Percentiles rank a stretch among this genome's conserved stretches.
These are phyloP conservation scores for Heliothis subflexa DNA, from an alignment of 1,140 invertebrate genomes.

Conservation along the genomic window DNA sequence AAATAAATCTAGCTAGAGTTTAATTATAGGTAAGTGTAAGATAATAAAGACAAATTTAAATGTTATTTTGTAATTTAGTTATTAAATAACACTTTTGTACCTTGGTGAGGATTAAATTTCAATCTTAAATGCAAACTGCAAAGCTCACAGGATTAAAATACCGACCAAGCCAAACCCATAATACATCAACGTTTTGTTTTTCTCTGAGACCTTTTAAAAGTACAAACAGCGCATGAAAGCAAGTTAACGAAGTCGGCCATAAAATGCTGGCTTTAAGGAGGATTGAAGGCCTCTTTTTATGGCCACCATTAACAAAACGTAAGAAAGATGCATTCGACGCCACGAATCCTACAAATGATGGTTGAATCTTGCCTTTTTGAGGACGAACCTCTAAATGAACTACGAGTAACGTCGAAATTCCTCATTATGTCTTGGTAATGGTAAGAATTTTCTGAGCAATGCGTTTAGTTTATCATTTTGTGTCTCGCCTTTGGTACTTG, in stretches of 20 bases:
- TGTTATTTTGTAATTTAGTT: too few relatives aligned
- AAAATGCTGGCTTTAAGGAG: slow-evolving; percentile 12
- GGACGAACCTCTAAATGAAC: slow-evolving; percentile 11
- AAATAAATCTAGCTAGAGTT: too few relatives aligned
- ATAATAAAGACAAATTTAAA: too few relatives aligned
- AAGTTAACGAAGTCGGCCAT: slow-evolving; percentile 25
- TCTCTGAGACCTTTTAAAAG: not conserved
- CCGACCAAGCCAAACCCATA: not conserved
- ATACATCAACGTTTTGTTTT: slow-evolving; percentile 3
- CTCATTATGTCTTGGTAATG: not conserved
- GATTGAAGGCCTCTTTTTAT: slow-evolving; percentile 39
- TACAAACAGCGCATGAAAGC: slow-evolving; percentile 25
- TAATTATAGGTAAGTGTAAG: too few relatives aligned
- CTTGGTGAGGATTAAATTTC: too few relatives aligned
- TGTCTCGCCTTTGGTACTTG: too few relatives aligned
- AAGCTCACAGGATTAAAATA: not conserved
- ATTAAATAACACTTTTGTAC: too few relatives aligned
- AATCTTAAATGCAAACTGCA: not conserved
- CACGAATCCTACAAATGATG: not conserved
- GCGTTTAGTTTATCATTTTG: not conserved
- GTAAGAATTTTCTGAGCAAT: not conserved
- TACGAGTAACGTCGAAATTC: not conserved
- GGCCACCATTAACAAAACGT: slow-evolving; percentile 35
- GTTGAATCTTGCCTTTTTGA: not conserved
- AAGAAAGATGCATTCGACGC: slow-evolving; percentile 13